Evolutionary conservation across 1,140 invertebrate species (phyloP).

Genomic region (Ruditapes philippinarum): DNA sequence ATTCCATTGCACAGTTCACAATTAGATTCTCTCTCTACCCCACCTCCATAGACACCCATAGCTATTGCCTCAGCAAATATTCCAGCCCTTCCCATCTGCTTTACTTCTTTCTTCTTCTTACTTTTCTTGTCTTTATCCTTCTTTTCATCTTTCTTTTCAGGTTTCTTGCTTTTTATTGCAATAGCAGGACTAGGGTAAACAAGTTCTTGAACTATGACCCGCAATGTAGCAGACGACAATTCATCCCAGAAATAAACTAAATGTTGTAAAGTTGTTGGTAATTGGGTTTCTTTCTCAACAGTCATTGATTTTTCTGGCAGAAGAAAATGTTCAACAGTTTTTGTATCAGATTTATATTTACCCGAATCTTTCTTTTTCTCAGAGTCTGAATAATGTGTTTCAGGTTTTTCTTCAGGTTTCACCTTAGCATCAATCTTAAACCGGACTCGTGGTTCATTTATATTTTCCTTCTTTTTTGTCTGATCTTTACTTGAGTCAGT

Average conservation of each 20-base stretch:
- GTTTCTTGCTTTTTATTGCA: slow-evolving; percentile 86
- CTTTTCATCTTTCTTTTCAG: slow-evolving; percentile 86
- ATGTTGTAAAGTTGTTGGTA: slow-evolving; percentile 94
- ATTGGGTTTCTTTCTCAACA: slow-evolving; percentile 88
- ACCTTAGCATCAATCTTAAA: slow-evolving; percentile 81
- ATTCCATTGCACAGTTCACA: slow-evolving; percentile 96
- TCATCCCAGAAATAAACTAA: slow-evolving; percentile 94
- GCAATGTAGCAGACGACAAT: slow-evolving; percentile 90
- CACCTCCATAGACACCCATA: slow-evolving; percentile 76
- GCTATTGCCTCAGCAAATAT: slow-evolving; percentile 74
- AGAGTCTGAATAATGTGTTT: slow-evolving; percentile 61
- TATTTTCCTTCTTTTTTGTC: slow-evolving; percentile 75
- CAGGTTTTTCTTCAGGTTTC: slow-evolving; percentile 45
- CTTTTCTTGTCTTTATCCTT: slow-evolving; percentile 85
- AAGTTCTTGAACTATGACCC: slow-evolving; percentile 90
- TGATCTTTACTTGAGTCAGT: slow-evolving; percentile 83
- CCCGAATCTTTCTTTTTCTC: slow-evolving; percentile 66
- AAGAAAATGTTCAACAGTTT: slow-evolving; percentile 64
- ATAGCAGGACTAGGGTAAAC: slow-evolving; percentile 86
- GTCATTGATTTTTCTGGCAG: slow-evolving; percentile 26
- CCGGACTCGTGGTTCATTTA: slow-evolving; percentile 82
- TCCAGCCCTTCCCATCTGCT: slow-evolving; percentile 82
- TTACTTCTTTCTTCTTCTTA: slow-evolving; percentile 87
- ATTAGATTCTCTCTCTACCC: slow-evolving; percentile 88
- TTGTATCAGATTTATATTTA: slow-evolving; percentile 81